phyloP scores from a whole-genome alignment of 2,113 vertebrate genomes.

The Bubo blakistoni region DNA sequence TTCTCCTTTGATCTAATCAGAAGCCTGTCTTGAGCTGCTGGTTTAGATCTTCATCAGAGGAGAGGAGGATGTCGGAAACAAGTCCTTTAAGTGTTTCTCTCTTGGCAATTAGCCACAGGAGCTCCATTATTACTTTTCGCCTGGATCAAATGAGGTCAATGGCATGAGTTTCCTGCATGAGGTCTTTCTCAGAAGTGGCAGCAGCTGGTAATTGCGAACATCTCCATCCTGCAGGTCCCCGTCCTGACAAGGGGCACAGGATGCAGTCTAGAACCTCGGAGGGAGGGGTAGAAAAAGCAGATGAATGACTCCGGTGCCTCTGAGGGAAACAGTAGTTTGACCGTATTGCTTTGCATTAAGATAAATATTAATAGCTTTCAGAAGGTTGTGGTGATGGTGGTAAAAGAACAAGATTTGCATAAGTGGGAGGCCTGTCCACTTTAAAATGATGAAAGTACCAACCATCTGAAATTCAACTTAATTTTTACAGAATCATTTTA shows the following conservation, averaged over 20 bases:
- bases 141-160: conserved; percentile 48
- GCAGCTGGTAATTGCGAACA: background rate
- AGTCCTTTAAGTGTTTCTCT: conserved; percentile 62
- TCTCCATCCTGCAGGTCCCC: background rate
- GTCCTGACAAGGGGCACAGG: fast-evolving
- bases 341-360: background rate
- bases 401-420: fast-evolving
- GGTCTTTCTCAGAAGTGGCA: background rate
- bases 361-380: background rate
- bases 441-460: background rate
- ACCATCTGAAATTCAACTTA: background rate
- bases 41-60: conserved; percentile 70
- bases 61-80: conserved; percentile 69
- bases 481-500: background rate
- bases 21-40: conserved; percentile 62
- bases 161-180: background rate
- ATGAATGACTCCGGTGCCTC: fast-evolving
- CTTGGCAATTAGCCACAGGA: conserved; percentile 63
- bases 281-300: background rate
- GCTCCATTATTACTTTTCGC: conserved; percentile 42
- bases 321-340: background rate
- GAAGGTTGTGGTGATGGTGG: background rate
- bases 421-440: background rate
- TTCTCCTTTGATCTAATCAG: conserved; percentile 73
- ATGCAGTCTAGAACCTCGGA: background rate